phyloP scores from a whole-genome alignment of 2,888 invertebrate species.

The Aquatica leii region DNA sequence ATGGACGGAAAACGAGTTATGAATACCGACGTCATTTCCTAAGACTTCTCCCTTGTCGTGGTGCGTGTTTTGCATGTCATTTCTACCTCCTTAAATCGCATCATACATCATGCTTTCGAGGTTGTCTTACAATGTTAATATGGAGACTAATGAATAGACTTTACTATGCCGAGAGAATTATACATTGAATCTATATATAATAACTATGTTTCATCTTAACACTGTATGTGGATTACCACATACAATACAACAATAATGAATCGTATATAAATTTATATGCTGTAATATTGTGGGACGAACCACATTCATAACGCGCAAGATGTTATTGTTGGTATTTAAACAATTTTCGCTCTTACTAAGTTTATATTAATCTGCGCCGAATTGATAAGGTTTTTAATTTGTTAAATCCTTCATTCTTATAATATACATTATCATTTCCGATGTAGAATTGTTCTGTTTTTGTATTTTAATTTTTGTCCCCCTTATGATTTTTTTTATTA shows the following conservation, averaged over 20 bases:
- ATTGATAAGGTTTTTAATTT: no score
- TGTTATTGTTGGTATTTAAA: no score
- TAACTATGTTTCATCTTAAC: not conserved
- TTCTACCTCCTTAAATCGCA: conserved; percentile 26
- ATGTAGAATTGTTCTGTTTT: no score
- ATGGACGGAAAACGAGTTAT: conserved; percentile 47
- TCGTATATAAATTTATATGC: not conserved
- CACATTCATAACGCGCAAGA: no score
- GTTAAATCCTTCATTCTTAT: no score
- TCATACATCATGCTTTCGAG: conserved; percentile 35
- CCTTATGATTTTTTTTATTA: no score
- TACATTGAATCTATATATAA: conserved; percentile 18
- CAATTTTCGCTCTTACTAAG: no score
- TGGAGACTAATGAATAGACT: conserved; percentile 26
- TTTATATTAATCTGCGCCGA: no score
- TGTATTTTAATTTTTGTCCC: no score
- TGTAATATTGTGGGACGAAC: no score
- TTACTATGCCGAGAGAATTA: conserved; percentile 23
- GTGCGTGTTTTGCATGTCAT: conserved; percentile 43
- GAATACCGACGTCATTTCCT: conserved; percentile 42
- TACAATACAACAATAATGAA: conserved; percentile 1
- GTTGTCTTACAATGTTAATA: conserved; percentile 29
- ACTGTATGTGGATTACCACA: conserved; percentile 5
- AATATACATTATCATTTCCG: no score
- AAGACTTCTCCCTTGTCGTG: conserved; percentile 34